Conservation (phyloP, 23 tunicate genomes). For the Phallusia fumigata region DNA sequence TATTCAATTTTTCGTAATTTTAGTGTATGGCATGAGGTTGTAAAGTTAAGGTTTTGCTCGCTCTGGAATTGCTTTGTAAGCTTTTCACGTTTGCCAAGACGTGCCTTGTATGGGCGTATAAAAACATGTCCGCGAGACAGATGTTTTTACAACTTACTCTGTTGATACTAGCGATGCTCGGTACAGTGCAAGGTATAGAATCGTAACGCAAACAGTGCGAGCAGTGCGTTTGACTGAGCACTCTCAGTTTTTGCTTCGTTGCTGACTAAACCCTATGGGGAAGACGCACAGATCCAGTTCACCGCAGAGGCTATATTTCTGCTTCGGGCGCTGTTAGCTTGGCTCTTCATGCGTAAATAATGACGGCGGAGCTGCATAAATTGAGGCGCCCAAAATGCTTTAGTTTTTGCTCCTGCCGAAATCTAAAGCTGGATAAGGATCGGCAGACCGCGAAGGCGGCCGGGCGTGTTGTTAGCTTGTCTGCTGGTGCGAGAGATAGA, state of each 20-base stretch:
- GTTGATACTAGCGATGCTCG: not conserved
- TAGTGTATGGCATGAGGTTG: too few species aligned
- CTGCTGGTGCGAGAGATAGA: constrained; percentile 4
- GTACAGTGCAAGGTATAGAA: not conserved
- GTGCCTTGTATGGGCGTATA: too few species aligned
- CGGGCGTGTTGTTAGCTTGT: not conserved
- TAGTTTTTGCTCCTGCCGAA: not conserved
- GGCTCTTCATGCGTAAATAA: not conserved
- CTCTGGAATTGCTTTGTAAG: too few species aligned
- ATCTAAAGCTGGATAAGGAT: not conserved
- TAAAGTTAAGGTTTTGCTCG: too few species aligned
- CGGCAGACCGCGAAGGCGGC: not conserved
- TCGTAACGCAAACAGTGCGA: not conserved
- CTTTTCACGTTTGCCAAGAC: too few species aligned
- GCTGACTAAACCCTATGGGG: not conserved
- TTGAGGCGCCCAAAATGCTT: not conserved
- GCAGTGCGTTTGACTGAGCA: not conserved
- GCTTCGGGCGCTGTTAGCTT: not conserved
- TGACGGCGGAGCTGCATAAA: not conserved
- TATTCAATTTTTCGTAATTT: too few species aligned
- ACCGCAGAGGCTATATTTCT: constrained; percentile 3
- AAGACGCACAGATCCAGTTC: not conserved
- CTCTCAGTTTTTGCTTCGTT: not conserved
- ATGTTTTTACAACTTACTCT: constrained; percentile 4
- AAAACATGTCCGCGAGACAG: not conserved